Base-by-base conservation (phyloP, 2,888 invertebrate genomes). In the Sisyra terminalis region DNA sequence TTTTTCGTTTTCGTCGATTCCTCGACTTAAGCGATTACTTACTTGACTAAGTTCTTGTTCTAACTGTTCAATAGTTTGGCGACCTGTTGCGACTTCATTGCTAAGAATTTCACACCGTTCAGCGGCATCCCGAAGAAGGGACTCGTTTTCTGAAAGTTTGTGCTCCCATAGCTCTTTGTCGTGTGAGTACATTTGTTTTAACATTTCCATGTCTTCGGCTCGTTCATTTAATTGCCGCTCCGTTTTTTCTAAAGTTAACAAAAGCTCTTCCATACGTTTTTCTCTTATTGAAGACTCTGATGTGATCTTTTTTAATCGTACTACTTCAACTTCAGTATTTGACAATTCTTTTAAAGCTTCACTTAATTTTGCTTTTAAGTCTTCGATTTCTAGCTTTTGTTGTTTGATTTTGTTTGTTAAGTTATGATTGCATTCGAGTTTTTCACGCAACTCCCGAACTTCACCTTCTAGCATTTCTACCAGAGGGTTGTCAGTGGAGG, bases 1-100 rank as follows among this genome's bases (percentile, higher is more conserved):
- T 13, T 66, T 65, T 52, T 85, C 84, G 55, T 84, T 86, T 58
- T 86, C 86, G 53, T 82, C 79, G 32, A 79, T 77, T 45, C 80
- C 78, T 50, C 74, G 73, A 3, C 77, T 61, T 36, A 84, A 58
- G 24, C 71, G 65, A 46, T 82, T 78, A 53, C 78, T 77, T 4
- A 76, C 64, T 46, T 74, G 73, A 24, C 71, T 70, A 7, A 83
- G 60, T 57, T 85, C 82, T 47, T 70, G 66, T 52, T 80, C 78
- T 40, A 84, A 59, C 48, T 73, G 73, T 46, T 71, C 68, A n/a
- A 82, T 70, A 9, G 70, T 70, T 44, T 71, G 69, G 53, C 78
- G 77, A 50, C 76, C 77, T 10, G 72, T 65, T 29, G 72, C 64
- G 30, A 84, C 63, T 54, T 84, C 79, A 24, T 72, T 70, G 18